phyloP scores from a whole-genome alignment of 2,888 invertebrate genomes.

The Acanthococcus lagerstroemiae region DNA sequence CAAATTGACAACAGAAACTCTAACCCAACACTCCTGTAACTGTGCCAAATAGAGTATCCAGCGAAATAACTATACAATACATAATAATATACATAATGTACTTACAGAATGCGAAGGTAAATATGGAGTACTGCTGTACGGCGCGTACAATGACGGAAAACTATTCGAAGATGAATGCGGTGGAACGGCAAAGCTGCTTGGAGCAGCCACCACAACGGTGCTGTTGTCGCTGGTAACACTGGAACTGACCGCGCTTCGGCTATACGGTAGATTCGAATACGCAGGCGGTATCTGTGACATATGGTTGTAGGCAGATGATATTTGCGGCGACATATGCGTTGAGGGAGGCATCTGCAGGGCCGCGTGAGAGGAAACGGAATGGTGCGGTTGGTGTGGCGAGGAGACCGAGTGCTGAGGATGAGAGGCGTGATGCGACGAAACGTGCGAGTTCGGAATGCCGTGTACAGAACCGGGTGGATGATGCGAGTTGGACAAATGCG shows the following conservation, averaged over 20 bases:
- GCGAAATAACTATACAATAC: not conserved
- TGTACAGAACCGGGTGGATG: not conserved
- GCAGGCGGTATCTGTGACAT: slow-evolving; percentile 9
- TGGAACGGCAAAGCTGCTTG: slow-evolving; percentile 39
- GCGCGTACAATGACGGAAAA: slow-evolving; percentile 64
- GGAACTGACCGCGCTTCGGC: not conserved
- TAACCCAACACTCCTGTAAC: no score
- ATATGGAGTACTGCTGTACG: slow-evolving; percentile 64
- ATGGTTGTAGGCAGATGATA: slow-evolving; percentile 39
- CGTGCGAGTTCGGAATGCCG: slow-evolving; percentile 16
- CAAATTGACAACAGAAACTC: no score
- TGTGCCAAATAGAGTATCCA: not conserved
- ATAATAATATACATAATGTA: not conserved
- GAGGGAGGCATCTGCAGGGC: not conserved
- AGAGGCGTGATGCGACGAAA: slow-evolving; percentile 29
- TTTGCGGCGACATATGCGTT: slow-evolving; percentile 30
- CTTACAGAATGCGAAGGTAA: slow-evolving; percentile 45
- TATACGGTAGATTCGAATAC: not conserved
- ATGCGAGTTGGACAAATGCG: slow-evolving; percentile 38
- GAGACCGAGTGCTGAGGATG: slow-evolving; percentile 40
- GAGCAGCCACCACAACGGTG: slow-evolving; percentile 45
- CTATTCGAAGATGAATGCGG: slow-evolving; percentile 32
- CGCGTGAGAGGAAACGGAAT: not conserved
- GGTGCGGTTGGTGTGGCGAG: slow-evolving; percentile 40
- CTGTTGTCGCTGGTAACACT: slow-evolving; percentile 41